Evolutionary conservation across 2,797 vertebrate genomes (phyloP).

Genomic region (Danio albolineatus): DNA sequence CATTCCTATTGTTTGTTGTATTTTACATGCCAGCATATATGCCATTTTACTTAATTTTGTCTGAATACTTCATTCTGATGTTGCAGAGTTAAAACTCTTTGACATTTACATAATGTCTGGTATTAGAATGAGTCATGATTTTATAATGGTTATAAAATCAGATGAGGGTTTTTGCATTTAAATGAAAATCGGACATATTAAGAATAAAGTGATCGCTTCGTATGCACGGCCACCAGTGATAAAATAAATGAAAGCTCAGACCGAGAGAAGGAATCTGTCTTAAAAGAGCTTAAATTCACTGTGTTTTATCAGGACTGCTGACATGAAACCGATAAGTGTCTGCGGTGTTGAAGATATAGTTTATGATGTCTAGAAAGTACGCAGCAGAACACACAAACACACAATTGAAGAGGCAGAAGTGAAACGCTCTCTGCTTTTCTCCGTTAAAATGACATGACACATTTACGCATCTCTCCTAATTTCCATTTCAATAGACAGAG

Average conservation of each 20-base stretch:
- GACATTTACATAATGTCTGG: not conserved
- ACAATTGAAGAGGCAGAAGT: constrained; percentile 20
- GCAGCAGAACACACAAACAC: not conserved
- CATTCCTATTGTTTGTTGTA: not conserved
- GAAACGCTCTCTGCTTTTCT: constrained; percentile 20
- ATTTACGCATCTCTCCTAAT: constrained; percentile 31
- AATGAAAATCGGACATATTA: constrained; percentile 35
- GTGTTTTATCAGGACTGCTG: constrained; percentile 25
- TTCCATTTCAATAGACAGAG: constrained; percentile 34
- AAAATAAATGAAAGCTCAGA: constrained; percentile 56
- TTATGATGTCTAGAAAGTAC: not conserved
- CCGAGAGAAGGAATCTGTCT: constrained; percentile 39
- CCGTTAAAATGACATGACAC: constrained; percentile 34
- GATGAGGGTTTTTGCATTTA: constrained; percentile 16
- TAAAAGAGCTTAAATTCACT: constrained; percentile 44
- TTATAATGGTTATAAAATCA: constrained; percentile 21
- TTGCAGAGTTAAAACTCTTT: not conserved
- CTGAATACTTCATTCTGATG: not conserved
- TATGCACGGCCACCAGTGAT: constrained; percentile 13
- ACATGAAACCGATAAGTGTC: constrained; percentile 18
- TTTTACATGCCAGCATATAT: too few species aligned
- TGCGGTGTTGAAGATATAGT: not conserved
- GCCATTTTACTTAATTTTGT: not conserved
- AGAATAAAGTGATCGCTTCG: not conserved
- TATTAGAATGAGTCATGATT: not conserved